Evolutionary conservation across 2,888 invertebrate species (phyloP).

Genomic region (Abrostola tripartita): DNA sequence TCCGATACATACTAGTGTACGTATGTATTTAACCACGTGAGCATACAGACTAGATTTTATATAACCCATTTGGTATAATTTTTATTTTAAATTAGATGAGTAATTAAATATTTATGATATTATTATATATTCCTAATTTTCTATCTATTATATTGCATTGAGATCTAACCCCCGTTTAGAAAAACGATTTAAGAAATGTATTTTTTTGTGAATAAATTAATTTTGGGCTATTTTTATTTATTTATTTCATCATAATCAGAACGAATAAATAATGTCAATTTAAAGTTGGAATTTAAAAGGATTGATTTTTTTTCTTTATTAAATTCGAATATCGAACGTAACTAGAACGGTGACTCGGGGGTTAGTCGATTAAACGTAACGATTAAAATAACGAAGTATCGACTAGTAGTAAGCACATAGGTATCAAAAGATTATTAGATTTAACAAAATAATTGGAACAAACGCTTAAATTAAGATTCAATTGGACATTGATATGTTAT

Average conservation of each 20-base stretch:
- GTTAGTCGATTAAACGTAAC: constrained; percentile 32
- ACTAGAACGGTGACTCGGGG: constrained; percentile 1
- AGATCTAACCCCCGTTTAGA: constrained; percentile 29
- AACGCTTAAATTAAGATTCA: constrained; percentile 27
- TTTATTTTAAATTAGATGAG: constrained; percentile 49
- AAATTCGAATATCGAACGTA: constrained; percentile 12
- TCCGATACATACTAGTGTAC: constrained; percentile 23
- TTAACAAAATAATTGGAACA: constrained; percentile 29
- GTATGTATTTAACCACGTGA: constrained; percentile 61
- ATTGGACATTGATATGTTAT: constrained; percentile 52
- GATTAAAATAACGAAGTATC: constrained; percentile 36
- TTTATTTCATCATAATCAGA: too few relatives aligned
- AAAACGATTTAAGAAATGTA: constrained; percentile 7
- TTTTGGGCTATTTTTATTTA: too few relatives aligned
- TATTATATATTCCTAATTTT: constrained; percentile 18
- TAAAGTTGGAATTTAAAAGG: too few relatives aligned
- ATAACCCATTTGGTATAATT: constrained; percentile 74
- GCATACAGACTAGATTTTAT: constrained; percentile 75
- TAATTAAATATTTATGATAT: constrained; percentile 24
- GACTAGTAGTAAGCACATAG: constrained; percentile 57
- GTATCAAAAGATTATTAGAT: constrained; percentile 21
- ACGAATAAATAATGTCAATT: too few relatives aligned
- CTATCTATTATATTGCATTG: constrained; percentile 53
- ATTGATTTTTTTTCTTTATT: not conserved
- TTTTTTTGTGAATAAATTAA: too few relatives aligned